Evolutionary conservation across 2,888 invertebrate species (phyloP).

Genomic region (Xanthostigma xanthostigma): DNA sequence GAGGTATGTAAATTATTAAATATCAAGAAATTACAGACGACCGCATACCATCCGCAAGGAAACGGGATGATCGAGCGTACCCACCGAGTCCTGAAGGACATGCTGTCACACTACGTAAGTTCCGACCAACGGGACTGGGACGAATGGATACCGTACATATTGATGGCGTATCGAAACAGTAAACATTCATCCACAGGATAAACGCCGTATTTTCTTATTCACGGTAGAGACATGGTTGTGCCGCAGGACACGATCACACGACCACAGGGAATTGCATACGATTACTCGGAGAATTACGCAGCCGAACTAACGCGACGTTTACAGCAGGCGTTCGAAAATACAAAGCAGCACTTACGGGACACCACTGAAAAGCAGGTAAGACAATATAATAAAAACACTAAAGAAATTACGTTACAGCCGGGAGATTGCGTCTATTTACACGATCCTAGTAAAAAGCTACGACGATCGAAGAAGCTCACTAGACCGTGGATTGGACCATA

Average conservation of each 20-base stretch:
- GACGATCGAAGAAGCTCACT: not conserved
- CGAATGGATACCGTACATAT: constrained; percentile 15
- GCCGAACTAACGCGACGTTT: not conserved
- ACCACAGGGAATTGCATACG: not conserved
- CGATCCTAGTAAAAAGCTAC: not conserved
- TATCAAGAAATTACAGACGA: constrained; percentile 16
- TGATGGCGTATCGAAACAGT: constrained; percentile 10
- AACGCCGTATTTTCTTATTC: constrained; percentile 8
- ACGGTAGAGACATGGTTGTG: constrained; percentile 6
- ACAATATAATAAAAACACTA: not conserved
- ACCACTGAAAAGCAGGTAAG: not conserved
- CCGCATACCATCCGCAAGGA: constrained; percentile 17
- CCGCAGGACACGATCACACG: not conserved
- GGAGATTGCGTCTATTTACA: constrained; percentile 1
- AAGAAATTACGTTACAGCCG: not conserved
- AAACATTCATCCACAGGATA: constrained; percentile 7
- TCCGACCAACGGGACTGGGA: constrained; percentile 18
- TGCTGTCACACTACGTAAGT: constrained; percentile 16
- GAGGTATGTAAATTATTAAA: constrained; percentile 14
- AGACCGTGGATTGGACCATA: constrained; percentile 3
- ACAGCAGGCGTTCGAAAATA: not conserved
- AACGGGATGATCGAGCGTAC: constrained; percentile 20
- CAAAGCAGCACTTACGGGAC: not conserved
- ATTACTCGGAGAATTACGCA: not conserved
- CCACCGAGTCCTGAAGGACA: constrained; percentile 17